Evolutionary conservation across 2,113 vertebrate genomes (phyloP).

Genomic region (Brienomyrus longianalis): DNA sequence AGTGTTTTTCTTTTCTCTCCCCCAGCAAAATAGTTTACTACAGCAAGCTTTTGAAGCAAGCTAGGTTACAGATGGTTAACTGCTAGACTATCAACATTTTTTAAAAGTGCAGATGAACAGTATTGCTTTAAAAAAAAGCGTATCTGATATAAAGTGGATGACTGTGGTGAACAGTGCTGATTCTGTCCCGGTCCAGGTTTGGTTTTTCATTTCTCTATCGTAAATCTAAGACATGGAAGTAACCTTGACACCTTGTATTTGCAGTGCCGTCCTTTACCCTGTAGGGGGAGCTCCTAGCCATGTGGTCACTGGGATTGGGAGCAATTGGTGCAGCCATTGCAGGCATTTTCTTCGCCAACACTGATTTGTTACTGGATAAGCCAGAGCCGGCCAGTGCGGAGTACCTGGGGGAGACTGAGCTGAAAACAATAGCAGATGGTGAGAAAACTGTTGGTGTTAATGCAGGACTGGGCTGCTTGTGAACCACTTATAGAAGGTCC

Average conservation of each 20-base stretch:
- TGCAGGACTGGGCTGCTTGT: background rate
- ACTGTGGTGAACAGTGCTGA: background rate
- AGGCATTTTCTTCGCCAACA: slow-evolving; percentile 84
- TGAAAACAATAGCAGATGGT: slow-evolving; percentile 72
- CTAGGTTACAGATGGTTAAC: background rate
- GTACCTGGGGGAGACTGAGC: slow-evolving; percentile 70
- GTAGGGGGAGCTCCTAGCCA: slow-evolving; percentile 55
- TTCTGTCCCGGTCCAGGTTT: background rate
- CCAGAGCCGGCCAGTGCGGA: slow-evolving; percentile 60
- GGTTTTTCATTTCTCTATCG: background rate
- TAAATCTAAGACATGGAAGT: background rate
- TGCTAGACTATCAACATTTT: background rate
- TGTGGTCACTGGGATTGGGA: slow-evolving; percentile 82
- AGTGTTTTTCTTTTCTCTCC: background rate
- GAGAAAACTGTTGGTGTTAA: slow-evolving; percentile 29
- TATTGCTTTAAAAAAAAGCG: background rate
- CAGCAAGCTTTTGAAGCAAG: background rate
- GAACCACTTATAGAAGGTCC: background rate
- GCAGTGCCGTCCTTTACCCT: slow-evolving; percentile 65
- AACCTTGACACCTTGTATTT: background rate
- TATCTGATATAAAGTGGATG: background rate
- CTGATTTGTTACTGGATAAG: slow-evolving; percentile 79
- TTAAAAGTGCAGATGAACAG: background rate
- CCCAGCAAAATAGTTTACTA: background rate
- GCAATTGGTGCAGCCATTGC: slow-evolving; percentile 79